These are phyloP conservation scores for Crossaster papposus DNA, from an alignment of 53 echinoderm and acorn worm species.

Conservation along the genomic window DNA sequence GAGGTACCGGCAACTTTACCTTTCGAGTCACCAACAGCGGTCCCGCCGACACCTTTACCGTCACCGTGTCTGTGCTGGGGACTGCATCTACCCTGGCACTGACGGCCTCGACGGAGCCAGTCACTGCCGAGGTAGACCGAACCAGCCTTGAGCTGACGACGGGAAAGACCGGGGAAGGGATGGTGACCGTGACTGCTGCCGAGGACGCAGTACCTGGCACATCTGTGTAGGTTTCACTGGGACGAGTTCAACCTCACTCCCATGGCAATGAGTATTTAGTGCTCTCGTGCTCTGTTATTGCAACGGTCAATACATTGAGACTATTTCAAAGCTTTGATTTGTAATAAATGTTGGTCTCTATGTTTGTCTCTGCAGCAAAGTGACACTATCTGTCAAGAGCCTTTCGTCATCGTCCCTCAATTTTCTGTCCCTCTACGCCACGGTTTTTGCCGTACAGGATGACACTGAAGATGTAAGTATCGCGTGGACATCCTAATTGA, in stretches of 20 bases:
- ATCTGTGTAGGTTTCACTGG: neutral
- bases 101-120: too few species aligned
- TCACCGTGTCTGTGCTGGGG: neutral
- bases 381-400: neutral
- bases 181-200: constrained; percentile 10
- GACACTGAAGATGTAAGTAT: neutral
- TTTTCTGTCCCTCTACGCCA: neutral
- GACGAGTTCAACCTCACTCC: neutral
- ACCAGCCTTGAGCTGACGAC: neutral
- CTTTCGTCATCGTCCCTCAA: neutral
- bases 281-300: too few species aligned
- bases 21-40: constrained; percentile 30
- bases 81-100: neutral
- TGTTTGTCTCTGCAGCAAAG: neutral
- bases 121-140: neutral
- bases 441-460: neutral
- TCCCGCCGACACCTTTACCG: neutral
- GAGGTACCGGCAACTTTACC: constrained; percentile 3
- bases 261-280: too few species aligned
- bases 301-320: too few species aligned
- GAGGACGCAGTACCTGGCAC: neutral
- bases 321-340: too few species aligned
- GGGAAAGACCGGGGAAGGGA: neutral
- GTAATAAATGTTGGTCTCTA: neutral
- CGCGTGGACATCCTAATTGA: neutral